Evolutionary conservation across 2,888 invertebrate genomes (phyloP), one percentile per base, ranked within the genome.

Genomic region (Trachelus tabidus): DNA sequence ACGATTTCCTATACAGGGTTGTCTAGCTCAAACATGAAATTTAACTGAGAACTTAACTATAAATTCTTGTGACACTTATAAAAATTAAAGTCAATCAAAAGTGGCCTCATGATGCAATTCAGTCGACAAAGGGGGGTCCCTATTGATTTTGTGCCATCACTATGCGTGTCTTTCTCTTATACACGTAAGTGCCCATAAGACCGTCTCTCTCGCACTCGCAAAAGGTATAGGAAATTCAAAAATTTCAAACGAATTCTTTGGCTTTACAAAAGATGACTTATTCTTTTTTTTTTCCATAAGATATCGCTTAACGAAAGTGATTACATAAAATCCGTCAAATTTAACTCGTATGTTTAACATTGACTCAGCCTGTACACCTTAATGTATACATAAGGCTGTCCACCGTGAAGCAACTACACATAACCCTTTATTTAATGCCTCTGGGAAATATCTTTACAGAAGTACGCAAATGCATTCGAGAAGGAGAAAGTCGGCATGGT

Each of bases 401-500:
- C 75, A 68, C 2, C 15, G 9, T 23, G 9, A 56, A 56, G 23
- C 23, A 56, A 23, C 1, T 56, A 56, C 40, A 56, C 40, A 4
- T 40, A 40, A 40, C 56, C 2, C 23, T 23, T 9, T 23, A 0
- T 31, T 31, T 56, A 56, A 56, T 56, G 56, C 56, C 56, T 56
- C 23, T 23, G 71, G 31, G 34, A 30, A 71, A 71, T 83, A 86
- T 83, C 83, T 87, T 92, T 92, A 35, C 93, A 98, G 98, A 97
- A 97, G 95, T 98, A 97, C 90, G 96, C 96, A 68, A 93, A 93
- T 0, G 93, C 96, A 75, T 95, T 98, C 82, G 97, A 97, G 88
- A 95, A 95, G 83, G 97, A 98, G 92, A 95, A 96, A 87, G 95
- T 97, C 0, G 97, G 97, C 11, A 96, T 98, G 92, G 96, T 97